A percentile compares a stretch with the other conserved stretches of the same genome.
Evolutionary conservation across 2,888 invertebrate genomes (phyloP).

Genomic region (Erannis defoliaria): DNA sequence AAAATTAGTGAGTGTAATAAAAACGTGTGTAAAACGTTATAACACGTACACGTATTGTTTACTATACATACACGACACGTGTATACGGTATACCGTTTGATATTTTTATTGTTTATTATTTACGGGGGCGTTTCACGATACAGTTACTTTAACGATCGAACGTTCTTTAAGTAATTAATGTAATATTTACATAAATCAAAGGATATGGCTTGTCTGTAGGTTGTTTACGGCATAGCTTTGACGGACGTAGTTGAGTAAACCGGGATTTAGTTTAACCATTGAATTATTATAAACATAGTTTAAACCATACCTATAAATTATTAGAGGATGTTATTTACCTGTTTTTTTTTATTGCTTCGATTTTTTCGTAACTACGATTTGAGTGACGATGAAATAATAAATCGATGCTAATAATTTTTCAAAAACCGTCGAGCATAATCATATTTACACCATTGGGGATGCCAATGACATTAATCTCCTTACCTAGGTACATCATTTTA

Average conservation of each 20-base stretch:
- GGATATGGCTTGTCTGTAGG: conserved; percentile 15
- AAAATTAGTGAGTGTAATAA: conserved; percentile 48
- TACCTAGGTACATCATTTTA: too few species aligned
- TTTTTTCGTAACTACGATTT: too few species aligned
- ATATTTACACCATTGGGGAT: too few species aligned
- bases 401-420: too few species aligned
- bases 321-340: too few species aligned
- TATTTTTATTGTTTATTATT: conserved; percentile 47
- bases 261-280: background rate
- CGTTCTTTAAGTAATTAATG: conserved; percentile 34
- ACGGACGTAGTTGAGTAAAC: background rate
- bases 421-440: too few species aligned
- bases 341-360: too few species aligned
- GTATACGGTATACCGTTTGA: conserved; percentile 44
- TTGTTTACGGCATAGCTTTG: conserved; percentile 14
- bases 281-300: too few species aligned
- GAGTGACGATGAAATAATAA: too few species aligned
- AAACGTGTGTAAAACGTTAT: conserved; percentile 35
- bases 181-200: conserved; percentile 22
- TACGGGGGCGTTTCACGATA: conserved; percentile 39
- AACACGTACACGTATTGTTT: conserved; percentile 3
- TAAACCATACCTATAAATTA: too few species aligned
- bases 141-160: conserved; percentile 31
- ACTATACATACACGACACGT: conserved; percentile 3
- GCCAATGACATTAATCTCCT: too few species aligned